A percentile compares a stretch with the other conserved stretches of the same genome.
Evolutionary conservation across 2,797 vertebrate genomes (phyloP).

Genomic region (Enteromius mattozi): DNA sequence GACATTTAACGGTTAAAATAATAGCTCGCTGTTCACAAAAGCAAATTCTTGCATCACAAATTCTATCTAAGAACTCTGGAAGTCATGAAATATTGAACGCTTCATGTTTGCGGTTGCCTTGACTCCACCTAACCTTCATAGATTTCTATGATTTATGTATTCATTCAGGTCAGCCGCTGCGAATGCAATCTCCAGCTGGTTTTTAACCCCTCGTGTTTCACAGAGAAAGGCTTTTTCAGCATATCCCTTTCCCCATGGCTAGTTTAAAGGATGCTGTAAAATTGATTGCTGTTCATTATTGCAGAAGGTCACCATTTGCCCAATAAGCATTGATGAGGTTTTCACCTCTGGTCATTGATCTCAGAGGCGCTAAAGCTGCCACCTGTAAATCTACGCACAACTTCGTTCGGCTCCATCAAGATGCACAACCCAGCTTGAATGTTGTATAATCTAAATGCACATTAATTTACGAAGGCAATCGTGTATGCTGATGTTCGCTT

Average conservation of each 20-base stretch:
- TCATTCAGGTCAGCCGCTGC: constrained; percentile 47
- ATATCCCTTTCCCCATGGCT: constrained; percentile 37
- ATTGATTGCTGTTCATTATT: constrained; percentile 53
- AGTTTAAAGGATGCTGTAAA: constrained; percentile 40
- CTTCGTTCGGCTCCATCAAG: neutral
- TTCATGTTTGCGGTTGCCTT: constrained; percentile 51
- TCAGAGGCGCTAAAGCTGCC: neutral
- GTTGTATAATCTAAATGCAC: neutral
- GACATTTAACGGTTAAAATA: constrained; percentile 23
- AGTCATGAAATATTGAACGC: constrained; percentile 53
- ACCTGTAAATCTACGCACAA: constrained; percentile 10
- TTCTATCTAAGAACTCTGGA: constrained; percentile 36
- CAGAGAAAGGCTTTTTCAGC: constrained; percentile 18
- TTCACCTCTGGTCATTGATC: constrained; percentile 41
- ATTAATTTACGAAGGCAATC: constrained; percentile 2
- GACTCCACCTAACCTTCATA: constrained; percentile 53
- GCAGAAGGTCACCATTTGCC: constrained; percentile 44
- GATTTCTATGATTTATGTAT: constrained; percentile 57
- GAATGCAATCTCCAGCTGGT: constrained; percentile 40
- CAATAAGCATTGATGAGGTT: constrained; percentile 44
- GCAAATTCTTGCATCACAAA: constrained; percentile 34
- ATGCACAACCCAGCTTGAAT: neutral
- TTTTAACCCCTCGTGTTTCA: constrained; percentile 51
- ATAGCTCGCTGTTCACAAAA: constrained; percentile 30
- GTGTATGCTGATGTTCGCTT: neutral